phyloP scores from a whole-genome alignment of 1,140 invertebrate genomes.

The Reticulitermes speratus region DNA sequence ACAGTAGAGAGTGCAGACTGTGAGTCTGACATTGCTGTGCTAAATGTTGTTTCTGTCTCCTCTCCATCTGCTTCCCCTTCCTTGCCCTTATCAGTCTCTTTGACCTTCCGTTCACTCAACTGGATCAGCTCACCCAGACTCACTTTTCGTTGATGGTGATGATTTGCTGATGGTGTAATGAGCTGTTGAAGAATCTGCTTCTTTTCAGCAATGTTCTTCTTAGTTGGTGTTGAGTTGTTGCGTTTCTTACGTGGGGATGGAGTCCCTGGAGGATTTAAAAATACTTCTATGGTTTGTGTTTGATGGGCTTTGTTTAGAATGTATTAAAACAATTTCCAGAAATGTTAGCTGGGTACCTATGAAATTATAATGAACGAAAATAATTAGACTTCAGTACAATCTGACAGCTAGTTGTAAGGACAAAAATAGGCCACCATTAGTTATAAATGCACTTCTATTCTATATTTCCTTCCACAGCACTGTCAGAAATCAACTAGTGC shows the following conservation, averaged over 20 bases:
- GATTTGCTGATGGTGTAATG: constrained; percentile 52
- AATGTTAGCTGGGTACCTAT: no score
- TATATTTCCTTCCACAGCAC: no score
- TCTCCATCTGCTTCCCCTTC: constrained; percentile 31
- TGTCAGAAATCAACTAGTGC: no score
- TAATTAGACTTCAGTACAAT: no score
- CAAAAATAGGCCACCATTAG: no score
- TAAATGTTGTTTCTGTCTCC: constrained; percentile 56
- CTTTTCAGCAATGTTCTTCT: constrained; percentile 64
- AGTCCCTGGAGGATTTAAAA: constrained; percentile 52
- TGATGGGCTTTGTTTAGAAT: neutral
- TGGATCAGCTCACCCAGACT: constrained; percentile 67
- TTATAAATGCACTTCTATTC: no score
- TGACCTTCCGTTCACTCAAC: constrained; percentile 65
- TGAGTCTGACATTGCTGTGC: constrained; percentile 20
- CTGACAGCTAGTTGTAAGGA: no score
- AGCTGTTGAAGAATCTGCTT: constrained; percentile 73
- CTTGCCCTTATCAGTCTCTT: constrained; percentile 47
- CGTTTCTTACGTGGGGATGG: constrained; percentile 69
- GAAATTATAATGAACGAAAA: no score
- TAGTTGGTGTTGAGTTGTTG: constrained; percentile 68
- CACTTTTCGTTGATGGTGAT: constrained; percentile 55
- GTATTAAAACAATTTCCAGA: no score
- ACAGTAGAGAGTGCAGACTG: neutral
- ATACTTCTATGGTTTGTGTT: neutral